phyloP scores from a whole-genome alignment of 2,888 invertebrate species.

The Tridacna gigas region DNA sequence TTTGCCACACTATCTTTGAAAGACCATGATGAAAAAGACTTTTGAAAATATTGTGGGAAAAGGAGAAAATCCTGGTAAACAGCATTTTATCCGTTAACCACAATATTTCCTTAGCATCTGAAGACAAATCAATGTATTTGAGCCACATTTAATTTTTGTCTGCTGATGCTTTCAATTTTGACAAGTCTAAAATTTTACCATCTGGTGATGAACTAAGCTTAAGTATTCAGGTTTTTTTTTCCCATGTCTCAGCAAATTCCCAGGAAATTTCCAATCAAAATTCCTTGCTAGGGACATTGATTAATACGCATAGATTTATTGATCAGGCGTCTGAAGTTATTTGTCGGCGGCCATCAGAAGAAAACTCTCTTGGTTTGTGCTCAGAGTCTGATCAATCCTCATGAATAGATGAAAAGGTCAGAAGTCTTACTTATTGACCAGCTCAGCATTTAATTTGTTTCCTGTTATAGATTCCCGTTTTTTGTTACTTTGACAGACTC shows the following conservation, averaged over 20 bases:
- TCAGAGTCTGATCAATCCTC: conserved; percentile 18
- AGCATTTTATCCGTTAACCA: background rate
- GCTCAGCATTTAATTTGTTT: conserved; percentile 19
- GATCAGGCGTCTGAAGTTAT: conserved; percentile 19
- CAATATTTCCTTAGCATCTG: background rate
- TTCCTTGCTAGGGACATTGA: conserved; percentile 19
- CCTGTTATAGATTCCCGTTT: background rate
- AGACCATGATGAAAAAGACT: no score
- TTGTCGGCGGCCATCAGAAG: conserved; percentile 18
- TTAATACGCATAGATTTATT: conserved; percentile 26
- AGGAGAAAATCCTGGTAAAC: background rate
- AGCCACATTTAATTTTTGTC: background rate
- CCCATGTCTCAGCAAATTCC: conserved; percentile 5
- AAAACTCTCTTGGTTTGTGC: conserved; percentile 9
- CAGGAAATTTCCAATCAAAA: conserved; percentile 20
- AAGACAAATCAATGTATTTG: no score
- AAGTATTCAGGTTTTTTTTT: conserved; percentile 1
- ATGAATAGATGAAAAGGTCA: conserved; percentile 30
- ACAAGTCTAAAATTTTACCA: background rate
- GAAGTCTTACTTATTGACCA: conserved; percentile 27
- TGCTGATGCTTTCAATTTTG: background rate
- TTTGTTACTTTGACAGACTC: background rate
- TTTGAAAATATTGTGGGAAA: background rate
- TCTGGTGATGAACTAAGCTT: background rate
- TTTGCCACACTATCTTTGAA: background rate